Conservation (phyloP, 1,140 invertebrate genomes). For the Drosophila subpulchrella region DNA sequence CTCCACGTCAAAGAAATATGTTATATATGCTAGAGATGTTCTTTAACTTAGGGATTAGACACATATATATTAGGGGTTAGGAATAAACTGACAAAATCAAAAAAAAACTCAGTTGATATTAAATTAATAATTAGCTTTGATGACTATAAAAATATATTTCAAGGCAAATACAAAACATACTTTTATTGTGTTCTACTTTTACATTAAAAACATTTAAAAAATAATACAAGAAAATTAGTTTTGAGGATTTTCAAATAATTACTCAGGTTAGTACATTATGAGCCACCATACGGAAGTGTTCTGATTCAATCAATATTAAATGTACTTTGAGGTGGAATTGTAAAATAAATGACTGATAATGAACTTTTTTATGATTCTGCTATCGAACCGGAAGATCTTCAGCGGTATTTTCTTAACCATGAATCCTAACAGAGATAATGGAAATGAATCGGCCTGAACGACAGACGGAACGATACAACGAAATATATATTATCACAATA, state of each 20-base stretch:
- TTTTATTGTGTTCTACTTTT: no score
- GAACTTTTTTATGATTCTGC: constrained; percentile 1
- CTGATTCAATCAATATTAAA: background rate
- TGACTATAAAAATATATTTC: no score
- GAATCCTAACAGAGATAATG: constrained; percentile 20
- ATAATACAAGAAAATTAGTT: no score
- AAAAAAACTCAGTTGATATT: background rate
- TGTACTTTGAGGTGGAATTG: background rate
- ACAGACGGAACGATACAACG: constrained; percentile 29
- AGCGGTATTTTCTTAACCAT: constrained; percentile 1
- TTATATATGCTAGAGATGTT: constrained; percentile 56
- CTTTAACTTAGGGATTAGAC: constrained; percentile 52
- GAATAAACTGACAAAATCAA: constrained; percentile 25
- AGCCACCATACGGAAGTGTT: background rate
- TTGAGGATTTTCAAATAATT: no score
- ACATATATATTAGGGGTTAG: constrained; percentile 49
- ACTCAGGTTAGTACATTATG: constrained; percentile 16
- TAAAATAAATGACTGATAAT: constrained; percentile 23
- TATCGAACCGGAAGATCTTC: constrained; percentile 15
- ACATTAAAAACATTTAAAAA: background rate
- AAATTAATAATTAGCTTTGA: no score
- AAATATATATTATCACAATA: constrained; percentile 50
- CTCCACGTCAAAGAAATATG: constrained; percentile 63
- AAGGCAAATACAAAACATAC: no score
- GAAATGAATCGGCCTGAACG: constrained; percentile 18